Percentiles rank a stretch among this genome's conserved stretches.
Conservation (phyloP, 2,797 vertebrate species). For the Microctenopoma lineatum region DNA sequence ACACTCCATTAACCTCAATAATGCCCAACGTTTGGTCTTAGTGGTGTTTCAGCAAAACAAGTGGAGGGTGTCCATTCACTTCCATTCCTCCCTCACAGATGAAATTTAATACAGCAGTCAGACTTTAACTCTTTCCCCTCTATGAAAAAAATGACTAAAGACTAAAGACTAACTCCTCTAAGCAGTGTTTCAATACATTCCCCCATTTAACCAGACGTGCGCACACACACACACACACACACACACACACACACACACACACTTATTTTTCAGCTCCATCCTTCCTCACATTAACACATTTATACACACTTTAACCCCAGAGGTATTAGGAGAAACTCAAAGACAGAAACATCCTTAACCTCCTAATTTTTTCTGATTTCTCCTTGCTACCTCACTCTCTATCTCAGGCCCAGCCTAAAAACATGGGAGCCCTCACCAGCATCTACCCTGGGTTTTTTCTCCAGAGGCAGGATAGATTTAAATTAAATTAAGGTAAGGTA, state of each 20-base stretch:
- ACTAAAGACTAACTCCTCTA: background rate
- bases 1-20: constrained; percentile 53
- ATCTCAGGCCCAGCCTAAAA: constrained; percentile 18
- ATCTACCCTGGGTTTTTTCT: constrained; percentile 18
- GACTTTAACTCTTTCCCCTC: constrained; percentile 7
- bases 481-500: constrained; percentile 51
- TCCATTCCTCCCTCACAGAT: constrained; percentile 5
- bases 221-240: background rate
- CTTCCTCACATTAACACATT: constrained; percentile 44
- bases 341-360: constrained; percentile 32
- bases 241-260: background rate
- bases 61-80: constrained; percentile 36
- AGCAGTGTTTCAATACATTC: background rate
- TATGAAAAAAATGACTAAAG: background rate
- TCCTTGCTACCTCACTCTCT: constrained; percentile 7
- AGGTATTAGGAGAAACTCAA: constrained; percentile 36
- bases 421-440: constrained; percentile 5
- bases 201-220: constrained; percentile 14
- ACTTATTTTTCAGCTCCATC: constrained; percentile 26
- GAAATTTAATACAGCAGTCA: background rate
- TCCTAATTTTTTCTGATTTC: constrained; percentile 5
- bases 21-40: constrained; percentile 19
- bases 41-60: constrained; percentile 45
- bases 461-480: constrained; percentile 28
- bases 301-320: constrained; percentile 40